Base-by-base conservation (phyloP, 2,797 vertebrate genomes). In the Hephaestus fuliginosus region DNA sequence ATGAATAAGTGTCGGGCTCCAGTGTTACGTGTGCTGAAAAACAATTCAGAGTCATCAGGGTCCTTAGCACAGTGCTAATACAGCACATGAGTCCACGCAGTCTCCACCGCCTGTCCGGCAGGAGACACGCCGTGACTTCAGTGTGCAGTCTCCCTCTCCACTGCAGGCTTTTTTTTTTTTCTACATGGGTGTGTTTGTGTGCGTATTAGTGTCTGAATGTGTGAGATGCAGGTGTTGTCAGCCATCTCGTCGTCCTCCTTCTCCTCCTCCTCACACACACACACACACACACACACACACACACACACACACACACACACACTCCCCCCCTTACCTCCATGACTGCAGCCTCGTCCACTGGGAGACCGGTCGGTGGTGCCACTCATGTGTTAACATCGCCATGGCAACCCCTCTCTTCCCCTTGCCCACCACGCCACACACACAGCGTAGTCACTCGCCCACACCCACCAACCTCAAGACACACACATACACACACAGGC, bases 331-430 rank as follows among this genome's bases (percentile, higher is more conserved):
- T 88, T 88, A 93, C 93, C 92, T 94, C 92, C 82, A 90, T 82
- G 89, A 92, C 93, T 94, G 92, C 88, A 92, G 93, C 90, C 93
- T 82, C 86, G 89, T 94, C 94, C 93, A 90, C 93, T 90, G 94
- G 94, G 94, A 94, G 93, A 94, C 94, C 88, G 84, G 94, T 94
- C 90, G 90, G 91, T 88, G 91, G 92, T 95, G 94, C 94, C 95
- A 95, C 94, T 96, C 94, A 95, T 96, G 95, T 96, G 95, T 95
- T 95, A 96, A 95, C 93, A 95, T 96, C 69, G 88, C 95, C 95
- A 96, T 96, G 93, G 95, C 95, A 96, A 96, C 95, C 90, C 91
- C 89, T 94, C 92, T 96, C 92, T 94, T 94, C 92, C 91, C 94
- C 90, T 94, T 95, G 93, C 94, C 95, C 95, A 94, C 92, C 90